phyloP scores from a whole-genome alignment of 2,113 vertebrate species.

The Engystomops pustulosus region DNA sequence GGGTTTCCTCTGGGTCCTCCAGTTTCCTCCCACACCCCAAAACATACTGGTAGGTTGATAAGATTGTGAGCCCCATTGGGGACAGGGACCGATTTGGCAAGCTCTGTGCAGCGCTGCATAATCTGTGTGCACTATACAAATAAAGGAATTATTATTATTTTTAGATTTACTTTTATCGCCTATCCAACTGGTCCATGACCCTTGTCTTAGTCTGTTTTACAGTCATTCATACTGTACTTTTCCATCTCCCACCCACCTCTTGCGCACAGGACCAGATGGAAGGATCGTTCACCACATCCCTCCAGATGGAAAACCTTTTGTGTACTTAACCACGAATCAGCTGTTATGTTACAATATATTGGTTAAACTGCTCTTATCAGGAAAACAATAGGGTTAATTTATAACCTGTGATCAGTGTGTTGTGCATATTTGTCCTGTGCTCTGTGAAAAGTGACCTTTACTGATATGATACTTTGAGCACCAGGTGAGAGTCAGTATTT shows the following conservation, averaged over 20 bases:
- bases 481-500: slow-evolving; percentile 12
- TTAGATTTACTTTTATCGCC: too few relatives aligned
- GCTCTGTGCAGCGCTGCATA: too few relatives aligned
- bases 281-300: slow-evolving; percentile 36
- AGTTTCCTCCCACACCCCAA: too few relatives aligned
- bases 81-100: too few relatives aligned
- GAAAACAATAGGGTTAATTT: slow-evolving; percentile 61
- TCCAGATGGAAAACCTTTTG: slow-evolving; percentile 56
- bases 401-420: slow-evolving; percentile 53
- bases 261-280: slow-evolving; percentile 45
- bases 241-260: slow-evolving; percentile 24
- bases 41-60: too few relatives aligned
- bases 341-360: slow-evolving; percentile 51
- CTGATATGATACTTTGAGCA: slow-evolving; percentile 41
- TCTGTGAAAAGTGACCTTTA: slow-evolving; percentile 50
- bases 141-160: too few relatives aligned
- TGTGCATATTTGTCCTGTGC: slow-evolving; percentile 50
- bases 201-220: neutral
- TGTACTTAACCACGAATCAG: slow-evolving; percentile 48
- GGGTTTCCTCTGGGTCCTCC: too few relatives aligned
- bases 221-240: slow-evolving; percentile 16
- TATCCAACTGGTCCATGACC: neutral
- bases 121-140: too few relatives aligned
- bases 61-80: too few relatives aligned
- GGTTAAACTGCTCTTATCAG: slow-evolving; percentile 57